Percentiles rank a stretch among this genome's conserved stretches.
Conservation (phyloP, 2,797 vertebrate species). For the Micropoecilia bifurca region DNA sequence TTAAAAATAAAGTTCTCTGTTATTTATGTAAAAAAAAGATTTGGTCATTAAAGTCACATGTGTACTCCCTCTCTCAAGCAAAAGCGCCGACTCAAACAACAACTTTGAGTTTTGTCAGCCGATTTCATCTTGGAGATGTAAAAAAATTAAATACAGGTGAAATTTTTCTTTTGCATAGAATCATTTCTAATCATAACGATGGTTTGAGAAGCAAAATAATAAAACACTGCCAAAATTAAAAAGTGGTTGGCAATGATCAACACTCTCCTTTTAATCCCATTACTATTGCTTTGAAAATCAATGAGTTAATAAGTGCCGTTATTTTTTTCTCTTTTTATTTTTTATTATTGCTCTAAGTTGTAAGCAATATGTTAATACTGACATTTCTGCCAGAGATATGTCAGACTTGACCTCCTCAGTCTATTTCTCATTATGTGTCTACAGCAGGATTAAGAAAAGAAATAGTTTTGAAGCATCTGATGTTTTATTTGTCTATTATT, state of each 20-base stretch:
- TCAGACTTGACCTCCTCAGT: neutral
- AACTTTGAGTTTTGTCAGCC: neutral
- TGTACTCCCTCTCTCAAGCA: neutral
- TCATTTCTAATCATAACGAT: neutral
- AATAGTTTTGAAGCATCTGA: neutral
- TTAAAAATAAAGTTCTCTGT: neutral
- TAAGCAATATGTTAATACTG: neutral
- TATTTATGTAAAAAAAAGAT: neutral
- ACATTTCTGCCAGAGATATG: neutral
- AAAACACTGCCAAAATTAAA: neutral
- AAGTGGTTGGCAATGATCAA: neutral
- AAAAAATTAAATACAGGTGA: neutral
- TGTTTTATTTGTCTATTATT: neutral
- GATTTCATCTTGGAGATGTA: neutral
- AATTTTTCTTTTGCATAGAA: neutral
- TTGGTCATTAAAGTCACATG: neutral
- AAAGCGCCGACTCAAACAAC: neutral
- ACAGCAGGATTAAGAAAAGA: neutral
- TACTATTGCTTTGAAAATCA: neutral
- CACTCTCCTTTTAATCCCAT: neutral
- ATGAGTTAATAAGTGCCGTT: neutral
- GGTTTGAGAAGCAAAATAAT: neutral
- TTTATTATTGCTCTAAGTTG: neutral
- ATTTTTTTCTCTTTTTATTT: neutral
- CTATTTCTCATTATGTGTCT: neutral